These are phyloP conservation scores for Rhagonycha fulva DNA, from an alignment of 2,888 invertebrate species.

Conservation along the genomic window DNA sequence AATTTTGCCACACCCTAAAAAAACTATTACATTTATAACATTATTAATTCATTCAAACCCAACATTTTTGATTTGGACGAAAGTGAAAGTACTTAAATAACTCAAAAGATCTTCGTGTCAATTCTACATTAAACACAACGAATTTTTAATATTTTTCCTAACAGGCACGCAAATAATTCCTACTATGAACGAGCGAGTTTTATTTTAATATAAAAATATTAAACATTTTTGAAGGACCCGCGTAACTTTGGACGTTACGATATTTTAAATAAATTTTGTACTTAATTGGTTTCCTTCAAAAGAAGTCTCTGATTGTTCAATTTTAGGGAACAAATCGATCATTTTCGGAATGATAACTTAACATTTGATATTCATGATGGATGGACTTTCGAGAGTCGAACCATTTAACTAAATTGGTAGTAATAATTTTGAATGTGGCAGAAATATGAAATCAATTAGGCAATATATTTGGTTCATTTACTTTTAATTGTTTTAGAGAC, in stretches of 20 bases:
- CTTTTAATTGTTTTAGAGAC: too few relatives aligned
- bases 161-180: constrained; percentile 14
- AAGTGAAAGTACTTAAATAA: constrained; percentile 17
- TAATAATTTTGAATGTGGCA: too few relatives aligned
- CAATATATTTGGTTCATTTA: too few relatives aligned
- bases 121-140: constrained; percentile 12
- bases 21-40: constrained; percentile 11
- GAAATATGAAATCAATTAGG: too few relatives aligned
- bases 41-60: constrained; percentile 4
- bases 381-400: too few relatives aligned
- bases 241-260: not conserved
- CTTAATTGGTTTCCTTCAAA: too few relatives aligned
- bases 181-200: constrained; percentile 2
- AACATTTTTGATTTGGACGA: not conserved
- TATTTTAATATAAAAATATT: constrained; percentile 4
- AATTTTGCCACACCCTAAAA: constrained; percentile 14
- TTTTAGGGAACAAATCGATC: too few relatives aligned
- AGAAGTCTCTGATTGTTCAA: too few relatives aligned
- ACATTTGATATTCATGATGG: too few relatives aligned
- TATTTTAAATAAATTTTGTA: too few relatives aligned
- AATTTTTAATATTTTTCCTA: constrained; percentile 7
- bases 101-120: constrained; percentile 9
- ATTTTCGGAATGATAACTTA: too few relatives aligned
- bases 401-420: too few relatives aligned
- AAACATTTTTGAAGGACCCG: constrained; percentile 5